A percentile compares a stretch with the other conserved stretches of the same genome.
These are phyloP conservation scores for Channa argus DNA, from an alignment of 2,113 vertebrate species.

Conservation along the genomic window DNA sequence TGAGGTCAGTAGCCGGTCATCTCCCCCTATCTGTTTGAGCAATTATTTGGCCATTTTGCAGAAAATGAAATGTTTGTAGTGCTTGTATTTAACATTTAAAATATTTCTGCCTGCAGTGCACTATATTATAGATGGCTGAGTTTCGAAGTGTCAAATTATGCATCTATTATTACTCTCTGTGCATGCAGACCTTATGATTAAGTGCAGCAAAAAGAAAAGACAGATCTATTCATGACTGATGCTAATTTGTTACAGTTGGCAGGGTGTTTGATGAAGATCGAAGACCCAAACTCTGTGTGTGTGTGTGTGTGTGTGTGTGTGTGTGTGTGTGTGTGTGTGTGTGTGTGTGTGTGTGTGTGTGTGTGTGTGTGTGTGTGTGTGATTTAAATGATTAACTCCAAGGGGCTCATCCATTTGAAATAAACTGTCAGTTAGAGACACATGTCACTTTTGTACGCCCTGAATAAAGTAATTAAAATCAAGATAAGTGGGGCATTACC, in stretches of 20 bases:
- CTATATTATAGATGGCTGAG: slow-evolving; percentile 2
- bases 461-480: slow-evolving; percentile 52
- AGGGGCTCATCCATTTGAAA: slow-evolving; percentile 8
- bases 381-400: neutral
- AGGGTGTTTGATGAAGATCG: slow-evolving; percentile 3
- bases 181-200: slow-evolving; percentile 8
- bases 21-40: neutral
- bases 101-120: neutral
- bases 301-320: no score
- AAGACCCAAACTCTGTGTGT: neutral
- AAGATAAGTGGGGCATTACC: slow-evolving; percentile 43
- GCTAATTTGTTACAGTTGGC: slow-evolving; percentile 13
- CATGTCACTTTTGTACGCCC: slow-evolving; percentile 5
- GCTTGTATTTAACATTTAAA: neutral
- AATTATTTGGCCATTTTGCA: neutral
- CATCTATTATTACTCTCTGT: neutral
- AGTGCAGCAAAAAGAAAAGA: slow-evolving; percentile 7
- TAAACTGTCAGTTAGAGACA: slow-evolving; percentile 12
- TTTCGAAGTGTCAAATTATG: slow-evolving; percentile 17
- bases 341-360: no score
- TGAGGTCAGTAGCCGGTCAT: neutral
- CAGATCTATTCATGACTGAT: slow-evolving; percentile 4
- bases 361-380: no score
- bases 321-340: no score
- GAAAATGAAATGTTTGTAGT: neutral